Base-by-base conservation (phyloP, 92 coral and sea anemone genomes). In the Scolanthus callimorphus region DNA sequence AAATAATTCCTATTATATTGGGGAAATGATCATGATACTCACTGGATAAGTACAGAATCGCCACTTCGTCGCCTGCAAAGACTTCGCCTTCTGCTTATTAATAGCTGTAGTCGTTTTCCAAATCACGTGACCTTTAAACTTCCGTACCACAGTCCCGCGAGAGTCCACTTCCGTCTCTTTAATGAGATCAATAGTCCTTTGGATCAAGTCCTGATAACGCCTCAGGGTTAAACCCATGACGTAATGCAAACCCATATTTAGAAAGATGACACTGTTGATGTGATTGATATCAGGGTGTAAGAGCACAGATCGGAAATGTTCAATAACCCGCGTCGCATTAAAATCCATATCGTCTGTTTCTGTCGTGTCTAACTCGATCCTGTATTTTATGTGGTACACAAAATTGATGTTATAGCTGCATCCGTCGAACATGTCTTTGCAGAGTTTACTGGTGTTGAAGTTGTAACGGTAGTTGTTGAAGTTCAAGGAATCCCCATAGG, bases 21-120 rank as follows among this genome's bases (percentile, higher is more conserved):
- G n/a, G n/a, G n/a, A n/a, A n/a, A n/a, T n/a, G n/a, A n/a, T n/a
- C n/a, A n/a, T n/a, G n/a, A 34, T 34, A 46, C 52, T 46, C 23
- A 78, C 85, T 56, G 70, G 85, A 23, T 54, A 63, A 2, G 85
- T 71, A 20, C 79, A 78, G 63, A 78, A 78, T 58, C 85, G 49
- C 79, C 79, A 78, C 50, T 78, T 78, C 43, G 85, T 78, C 17
- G 79, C 73, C 51, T 78, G 85, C 15, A 78, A 62, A 23, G 25
- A 25, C 45, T 57, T 74, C 6, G 95, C 79, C 38, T 78, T 77
- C 49, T 82, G 77, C 21, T 86, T 86, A 48, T 86, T 86, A 12
- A 86, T 86, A 2, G 95, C 82, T 26, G 95, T 86, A 2, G 95
- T 86, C 10, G 95, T 82, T 27, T 83, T 70, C 95, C 95, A 86